Conservation (phyloP, 2,888 invertebrate genomes). For the Clivina fossor region DNA sequence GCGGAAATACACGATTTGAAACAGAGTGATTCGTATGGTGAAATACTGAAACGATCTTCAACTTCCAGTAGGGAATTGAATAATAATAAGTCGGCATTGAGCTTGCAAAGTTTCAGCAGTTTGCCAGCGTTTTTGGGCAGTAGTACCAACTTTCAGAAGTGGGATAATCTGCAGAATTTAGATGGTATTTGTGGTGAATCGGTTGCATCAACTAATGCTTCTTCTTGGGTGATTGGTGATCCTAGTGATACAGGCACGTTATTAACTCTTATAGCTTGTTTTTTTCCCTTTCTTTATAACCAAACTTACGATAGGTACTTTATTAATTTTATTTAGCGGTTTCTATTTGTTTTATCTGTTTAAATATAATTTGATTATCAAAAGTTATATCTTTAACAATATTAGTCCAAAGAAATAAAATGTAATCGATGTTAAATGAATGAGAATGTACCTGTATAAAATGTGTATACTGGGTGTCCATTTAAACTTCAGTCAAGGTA, state of each 20-base stretch:
- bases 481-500: too few species aligned
- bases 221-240: slow-evolving; percentile 49
- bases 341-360: not conserved
- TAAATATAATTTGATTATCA: too few species aligned
- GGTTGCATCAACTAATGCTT: slow-evolving; percentile 31
- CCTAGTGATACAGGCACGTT: slow-evolving; percentile 52
- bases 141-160: slow-evolving; percentile 46
- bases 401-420: too few species aligned
- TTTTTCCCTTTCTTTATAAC: too few species aligned
- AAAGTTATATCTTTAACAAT: too few species aligned
- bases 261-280: slow-evolving; percentile 39
- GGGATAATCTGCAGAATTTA: slow-evolving; percentile 48
- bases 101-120: slow-evolving; percentile 46
- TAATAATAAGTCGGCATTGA: slow-evolving; percentile 35
- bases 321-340: not conserved
- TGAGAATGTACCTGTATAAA: too few species aligned
- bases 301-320: not conserved
- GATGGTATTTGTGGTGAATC: slow-evolving; percentile 44
- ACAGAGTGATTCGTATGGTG: slow-evolving; percentile 23
- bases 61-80: slow-evolving; percentile 13
- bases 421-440: too few species aligned
- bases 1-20: slow-evolving; percentile 39
- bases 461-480: too few species aligned
- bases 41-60: slow-evolving; percentile 37
- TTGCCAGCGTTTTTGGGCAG: slow-evolving; percentile 43